Conservation (phyloP, 2,888 invertebrate genomes). For the Charanyca ferruginea region DNA sequence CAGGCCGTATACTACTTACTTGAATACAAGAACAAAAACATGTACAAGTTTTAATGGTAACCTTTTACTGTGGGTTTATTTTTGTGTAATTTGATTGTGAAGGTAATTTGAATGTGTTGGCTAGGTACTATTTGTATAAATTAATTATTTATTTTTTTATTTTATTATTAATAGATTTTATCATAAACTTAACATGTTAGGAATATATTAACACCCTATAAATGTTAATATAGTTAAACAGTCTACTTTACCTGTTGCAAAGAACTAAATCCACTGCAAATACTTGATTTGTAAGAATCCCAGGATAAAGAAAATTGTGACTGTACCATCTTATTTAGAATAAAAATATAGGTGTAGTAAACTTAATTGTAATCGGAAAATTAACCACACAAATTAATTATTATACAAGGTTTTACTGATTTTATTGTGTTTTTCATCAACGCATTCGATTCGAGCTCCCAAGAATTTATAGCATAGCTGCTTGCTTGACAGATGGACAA, state of each 20-base stretch:
- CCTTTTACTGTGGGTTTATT: no score
- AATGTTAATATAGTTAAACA: neutral
- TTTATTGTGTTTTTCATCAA: neutral
- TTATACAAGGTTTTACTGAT: neutral
- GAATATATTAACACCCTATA: neutral
- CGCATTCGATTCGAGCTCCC: neutral
- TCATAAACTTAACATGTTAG: neutral
- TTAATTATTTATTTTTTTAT: no score
- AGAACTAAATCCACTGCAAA: slow-evolving; percentile 84
- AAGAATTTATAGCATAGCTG: slow-evolving; percentile 18
- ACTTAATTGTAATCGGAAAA: slow-evolving; percentile 1
- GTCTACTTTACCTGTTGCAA: slow-evolving; percentile 82
- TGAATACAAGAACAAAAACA: neutral
- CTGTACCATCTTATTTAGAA: slow-evolving; percentile 73
- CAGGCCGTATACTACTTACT: neutral
- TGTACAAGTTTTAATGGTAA: neutral
- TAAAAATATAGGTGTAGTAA: neutral
- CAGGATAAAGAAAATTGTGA: slow-evolving; percentile 84
- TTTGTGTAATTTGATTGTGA: no score
- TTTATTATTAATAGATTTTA: neutral
- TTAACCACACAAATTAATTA: neutral
- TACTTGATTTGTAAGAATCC: slow-evolving; percentile 84
- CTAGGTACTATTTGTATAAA: no score
- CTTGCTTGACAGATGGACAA: neutral
- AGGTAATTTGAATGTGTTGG: no score